phyloP scores from a whole-genome alignment of 2,797 vertebrate species.

The Sebastes matsubarae region DNA sequence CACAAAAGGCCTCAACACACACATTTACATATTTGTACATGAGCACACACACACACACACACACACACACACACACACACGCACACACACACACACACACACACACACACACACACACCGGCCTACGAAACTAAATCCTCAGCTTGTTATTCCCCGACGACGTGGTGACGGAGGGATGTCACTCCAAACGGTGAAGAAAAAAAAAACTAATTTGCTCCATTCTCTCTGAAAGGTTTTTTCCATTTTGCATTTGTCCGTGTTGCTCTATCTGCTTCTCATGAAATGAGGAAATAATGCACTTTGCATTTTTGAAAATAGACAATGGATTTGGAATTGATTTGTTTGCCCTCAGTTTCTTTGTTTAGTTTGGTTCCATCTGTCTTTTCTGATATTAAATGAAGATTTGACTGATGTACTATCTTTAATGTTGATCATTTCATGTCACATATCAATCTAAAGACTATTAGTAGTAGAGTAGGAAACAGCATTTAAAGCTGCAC shows the following conservation, averaged over 20 bases:
- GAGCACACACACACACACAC: neutral
- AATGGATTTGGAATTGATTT: slow-evolving; percentile 33
- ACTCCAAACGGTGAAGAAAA: neutral
- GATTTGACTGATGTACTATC: neutral
- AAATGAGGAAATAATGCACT: slow-evolving; percentile 35
- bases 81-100: slow-evolving; percentile 3
- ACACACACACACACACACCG: neutral
- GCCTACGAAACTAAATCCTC: neutral
- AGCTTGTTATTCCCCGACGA: slow-evolving; percentile 17
- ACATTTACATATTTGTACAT: slow-evolving; percentile 1
- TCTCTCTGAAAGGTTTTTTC: slow-evolving; percentile 15
- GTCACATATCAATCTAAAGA: neutral
- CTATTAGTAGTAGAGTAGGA: neutral
- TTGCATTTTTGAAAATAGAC: slow-evolving; percentile 25
- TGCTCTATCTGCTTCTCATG: slow-evolving; percentile 22
- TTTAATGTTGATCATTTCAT: too few species aligned
- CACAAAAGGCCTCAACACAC: slow-evolving; percentile 19
- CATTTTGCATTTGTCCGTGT: slow-evolving; percentile 30
- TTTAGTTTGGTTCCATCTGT: neutral
- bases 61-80: neutral
- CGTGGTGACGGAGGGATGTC: slow-evolving; percentile 11
- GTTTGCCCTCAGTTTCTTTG: neutral
- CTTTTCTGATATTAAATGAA: neutral
- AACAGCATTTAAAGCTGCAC: neutral
- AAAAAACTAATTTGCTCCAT: slow-evolving; percentile 29